Evolutionary conservation across 2,888 invertebrate species (phyloP).

Genomic region (Hypomecis punctinalis): DNA sequence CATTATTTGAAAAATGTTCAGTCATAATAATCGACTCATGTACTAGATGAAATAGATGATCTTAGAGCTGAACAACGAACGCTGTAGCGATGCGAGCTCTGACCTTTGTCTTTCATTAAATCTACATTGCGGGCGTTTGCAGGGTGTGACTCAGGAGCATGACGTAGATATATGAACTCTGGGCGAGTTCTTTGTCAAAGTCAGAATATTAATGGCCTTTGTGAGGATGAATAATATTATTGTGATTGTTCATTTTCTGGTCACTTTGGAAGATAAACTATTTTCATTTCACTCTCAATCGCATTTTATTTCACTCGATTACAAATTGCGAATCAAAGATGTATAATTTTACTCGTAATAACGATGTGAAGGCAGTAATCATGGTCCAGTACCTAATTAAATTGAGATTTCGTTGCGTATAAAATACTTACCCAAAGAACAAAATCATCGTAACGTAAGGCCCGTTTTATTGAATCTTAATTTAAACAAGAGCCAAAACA

Average conservation of each 20-base stretch:
- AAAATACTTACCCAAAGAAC: no score
- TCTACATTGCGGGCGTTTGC: slow-evolving; percentile 10
- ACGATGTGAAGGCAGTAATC: no score
- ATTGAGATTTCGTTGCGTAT: no score
- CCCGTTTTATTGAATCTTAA: no score
- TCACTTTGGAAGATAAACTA: background rate
- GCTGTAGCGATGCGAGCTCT: slow-evolving; percentile 11
- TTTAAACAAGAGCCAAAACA: no score
- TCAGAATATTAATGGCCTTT: slow-evolving; percentile 19
- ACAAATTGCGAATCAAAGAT: background rate
- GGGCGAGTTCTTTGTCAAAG: slow-evolving; percentile 27
- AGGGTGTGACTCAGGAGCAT: slow-evolving; percentile 9
- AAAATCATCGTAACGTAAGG: no score
- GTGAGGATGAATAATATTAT: background rate
- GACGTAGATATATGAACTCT: slow-evolving; percentile 15
- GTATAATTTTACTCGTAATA: no score
- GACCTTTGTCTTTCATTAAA: slow-evolving; percentile 32
- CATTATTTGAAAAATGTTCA: no score
- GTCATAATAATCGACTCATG: no score
- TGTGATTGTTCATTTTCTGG: background rate
- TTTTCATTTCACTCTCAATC: background rate
- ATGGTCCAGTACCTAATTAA: no score
- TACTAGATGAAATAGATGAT: slow-evolving; percentile 15
- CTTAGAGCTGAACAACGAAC: slow-evolving; percentile 16
- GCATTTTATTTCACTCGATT: background rate